A percentile compares a stretch with the other conserved stretches of the same genome.
These are phyloP conservation scores for Musca domestica DNA, from an alignment of 1,140 invertebrate species.

Conservation along the genomic window DNA sequence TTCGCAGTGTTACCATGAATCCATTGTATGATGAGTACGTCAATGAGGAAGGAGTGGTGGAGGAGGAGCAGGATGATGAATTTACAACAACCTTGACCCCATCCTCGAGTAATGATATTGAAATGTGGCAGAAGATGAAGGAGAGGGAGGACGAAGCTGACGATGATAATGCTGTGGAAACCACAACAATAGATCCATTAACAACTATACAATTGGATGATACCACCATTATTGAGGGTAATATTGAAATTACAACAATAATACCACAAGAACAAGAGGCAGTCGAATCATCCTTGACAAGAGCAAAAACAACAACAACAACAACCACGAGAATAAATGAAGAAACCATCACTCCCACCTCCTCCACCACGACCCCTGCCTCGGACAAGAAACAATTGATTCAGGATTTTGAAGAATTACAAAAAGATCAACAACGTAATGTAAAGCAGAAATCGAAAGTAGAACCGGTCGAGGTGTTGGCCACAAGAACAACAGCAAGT, in stretches of 20 bases:
- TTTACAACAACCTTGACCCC: conserved; percentile 2
- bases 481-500: conserved; percentile 27
- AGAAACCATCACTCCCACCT: too few relatives aligned
- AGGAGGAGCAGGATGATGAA: neutral
- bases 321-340: too few relatives aligned
- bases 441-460: conserved; percentile 52
- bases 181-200: conserved; percentile 3
- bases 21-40: neutral
- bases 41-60: neutral
- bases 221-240: conserved; percentile 22
- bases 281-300: too few relatives aligned
- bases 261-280: too few relatives aligned
- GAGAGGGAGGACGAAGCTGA: neutral
- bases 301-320: neutral
- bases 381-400: conserved; percentile 5
- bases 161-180: conserved; percentile 10
- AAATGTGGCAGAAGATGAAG: neutral
- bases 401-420: conserved; percentile 21
- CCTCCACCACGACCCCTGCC: neutral
- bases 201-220: conserved; percentile 26
- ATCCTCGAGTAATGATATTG: neutral
- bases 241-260: neutral
- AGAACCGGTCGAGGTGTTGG: conserved; percentile 39
- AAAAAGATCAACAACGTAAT: conserved; percentile 28
- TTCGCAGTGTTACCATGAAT: conserved; percentile 5